A percentile compares a stretch with the other conserved stretches of the same genome.
Conservation (phyloP, 64 coral and sea anemone species). For the Astreopora myriophthalma region DNA sequence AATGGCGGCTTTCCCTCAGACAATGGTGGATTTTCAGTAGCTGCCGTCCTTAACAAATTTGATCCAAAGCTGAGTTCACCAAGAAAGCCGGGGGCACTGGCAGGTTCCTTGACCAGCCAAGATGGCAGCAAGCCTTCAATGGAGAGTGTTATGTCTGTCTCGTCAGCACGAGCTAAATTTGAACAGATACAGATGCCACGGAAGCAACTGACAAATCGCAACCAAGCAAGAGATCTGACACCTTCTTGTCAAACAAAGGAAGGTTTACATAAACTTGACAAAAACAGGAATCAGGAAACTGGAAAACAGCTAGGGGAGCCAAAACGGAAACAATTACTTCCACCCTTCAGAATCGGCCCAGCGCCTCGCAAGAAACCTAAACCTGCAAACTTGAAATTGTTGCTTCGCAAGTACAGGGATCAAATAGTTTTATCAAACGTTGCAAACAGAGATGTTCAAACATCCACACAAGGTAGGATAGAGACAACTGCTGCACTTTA, state of each 20-base stretch:
- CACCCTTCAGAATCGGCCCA: not conserved
- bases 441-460: not conserved
- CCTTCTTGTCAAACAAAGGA: not conserved
- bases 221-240: not conserved
- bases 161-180: conserved; percentile 6
- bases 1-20: not conserved
- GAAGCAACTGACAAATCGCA: not conserved
- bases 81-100: not conserved
- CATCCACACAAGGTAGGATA: not conserved
- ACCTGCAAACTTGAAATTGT: conserved; percentile 7
- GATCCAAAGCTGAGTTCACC: not conserved
- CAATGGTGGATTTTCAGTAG: not conserved
- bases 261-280: not conserved
- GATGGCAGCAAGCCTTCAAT: not conserved
- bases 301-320: too few relatives aligned
- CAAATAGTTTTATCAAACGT: not conserved
- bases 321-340: not conserved
- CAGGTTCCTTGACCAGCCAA: not conserved
- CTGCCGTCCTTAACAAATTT: not conserved
- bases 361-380: not conserved
- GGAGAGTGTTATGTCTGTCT: not conserved
- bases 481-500: too few relatives aligned
- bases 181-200: not conserved
- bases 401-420: conserved; percentile 9
- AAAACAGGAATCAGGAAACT: not conserved